Conservation (phyloP, 2,797 vertebrate genomes). For the Dromococcyx pavoninus region DNA sequence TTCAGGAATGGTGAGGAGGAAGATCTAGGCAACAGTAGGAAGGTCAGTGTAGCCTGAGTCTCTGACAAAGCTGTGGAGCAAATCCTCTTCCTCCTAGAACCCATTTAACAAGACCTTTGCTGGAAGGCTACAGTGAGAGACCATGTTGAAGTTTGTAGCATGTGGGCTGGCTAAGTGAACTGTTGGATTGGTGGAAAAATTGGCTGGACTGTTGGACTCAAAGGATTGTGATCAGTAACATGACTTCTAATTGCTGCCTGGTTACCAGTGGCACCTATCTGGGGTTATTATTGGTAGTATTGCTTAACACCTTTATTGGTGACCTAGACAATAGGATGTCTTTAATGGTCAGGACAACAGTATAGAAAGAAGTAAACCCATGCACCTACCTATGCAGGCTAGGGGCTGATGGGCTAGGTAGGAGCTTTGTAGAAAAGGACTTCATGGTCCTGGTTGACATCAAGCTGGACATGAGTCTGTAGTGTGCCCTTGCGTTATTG, state of each 20-base stretch:
- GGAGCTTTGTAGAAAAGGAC: background rate
- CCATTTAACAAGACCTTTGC: background rate
- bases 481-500: background rate
- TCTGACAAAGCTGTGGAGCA: background rate
- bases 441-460: background rate
- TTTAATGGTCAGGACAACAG: background rate
- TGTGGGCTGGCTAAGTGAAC: background rate
- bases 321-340: background rate
- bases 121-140: background rate
- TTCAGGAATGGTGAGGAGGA: background rate
- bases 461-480: background rate
- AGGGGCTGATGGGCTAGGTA: background rate
- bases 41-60: background rate
- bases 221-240: background rate
- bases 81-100: background rate
- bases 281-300: background rate
- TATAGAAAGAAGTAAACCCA: background rate
- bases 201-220: background rate
- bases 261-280: background rate
- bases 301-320: background rate
- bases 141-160: background rate
- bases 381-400: background rate
- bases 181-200: background rate
- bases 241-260: background rate
- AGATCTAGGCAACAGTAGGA: background rate